Conservation (phyloP, 2,797 vertebrate species). For the Melanogrammus aeglefinus region DNA sequence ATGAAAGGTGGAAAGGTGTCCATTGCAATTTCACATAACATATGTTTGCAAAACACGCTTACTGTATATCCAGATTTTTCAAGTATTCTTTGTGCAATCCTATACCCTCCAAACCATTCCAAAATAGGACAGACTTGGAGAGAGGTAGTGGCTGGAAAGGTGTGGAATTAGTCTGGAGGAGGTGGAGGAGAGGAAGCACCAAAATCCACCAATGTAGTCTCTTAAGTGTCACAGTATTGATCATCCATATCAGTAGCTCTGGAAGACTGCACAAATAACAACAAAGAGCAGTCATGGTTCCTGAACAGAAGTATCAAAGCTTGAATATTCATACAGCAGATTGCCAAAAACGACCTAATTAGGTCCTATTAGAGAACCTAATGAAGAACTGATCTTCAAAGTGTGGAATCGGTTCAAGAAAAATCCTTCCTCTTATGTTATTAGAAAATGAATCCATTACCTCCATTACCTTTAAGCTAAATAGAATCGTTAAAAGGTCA, state of each 20-base stretch:
- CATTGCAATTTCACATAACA: neutral
- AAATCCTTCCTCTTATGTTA: neutral
- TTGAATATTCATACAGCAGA: neutral
- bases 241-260: conserved; percentile 25
- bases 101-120: conserved; percentile 71
- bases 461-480: neutral
- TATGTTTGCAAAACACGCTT: conserved; percentile 9
- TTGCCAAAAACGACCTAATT: too few relatives aligned
- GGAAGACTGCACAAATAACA: conserved; percentile 49
- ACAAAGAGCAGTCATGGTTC: neutral
- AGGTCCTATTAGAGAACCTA: too few relatives aligned
- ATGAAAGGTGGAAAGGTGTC: too few relatives aligned
- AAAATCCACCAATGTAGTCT: conserved; percentile 72
- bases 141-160: conserved; percentile 29
- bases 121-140: neutral
- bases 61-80: conserved; percentile 50
- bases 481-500: neutral
- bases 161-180: conserved; percentile 47
- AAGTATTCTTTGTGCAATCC: neutral
- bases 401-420: too few relatives aligned
- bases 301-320: neutral
- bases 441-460: neutral
- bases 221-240: neutral
- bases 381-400: too few relatives aligned
- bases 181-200: conserved; percentile 82